Percentiles rank a stretch among this genome's conserved stretches.
Evolutionary conservation across 2,888 invertebrate species (phyloP).

Genomic region (Saturnia pavonia): DNA sequence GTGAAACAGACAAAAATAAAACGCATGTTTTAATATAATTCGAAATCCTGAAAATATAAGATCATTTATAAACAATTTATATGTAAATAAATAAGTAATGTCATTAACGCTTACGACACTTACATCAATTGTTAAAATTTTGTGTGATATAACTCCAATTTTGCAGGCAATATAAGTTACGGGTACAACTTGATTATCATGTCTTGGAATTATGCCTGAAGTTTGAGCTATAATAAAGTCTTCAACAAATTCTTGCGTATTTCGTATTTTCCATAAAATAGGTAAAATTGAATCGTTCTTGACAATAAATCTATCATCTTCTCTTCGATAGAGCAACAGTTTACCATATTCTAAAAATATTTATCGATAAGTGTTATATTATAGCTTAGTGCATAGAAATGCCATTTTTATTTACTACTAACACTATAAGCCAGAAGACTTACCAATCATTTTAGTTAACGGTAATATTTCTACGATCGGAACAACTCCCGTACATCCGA

Average conservation of each 20-base stretch:
- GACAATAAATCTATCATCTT: constrained; percentile 73
- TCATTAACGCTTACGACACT: constrained; percentile 25
- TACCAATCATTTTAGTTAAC: constrained; percentile 65
- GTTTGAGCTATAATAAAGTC: constrained; percentile 72
- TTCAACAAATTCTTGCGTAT: constrained; percentile 61
- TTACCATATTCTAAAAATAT: constrained; percentile 74
- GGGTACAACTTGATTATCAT: constrained; percentile 71
- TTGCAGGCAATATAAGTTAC: constrained; percentile 75
- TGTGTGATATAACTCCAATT: constrained; percentile 64
- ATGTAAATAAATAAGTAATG: background rate
- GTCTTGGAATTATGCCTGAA: constrained; percentile 65
- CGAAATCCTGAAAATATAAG: too few species aligned
- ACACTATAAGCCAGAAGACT: constrained; percentile 23
- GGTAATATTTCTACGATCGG: constrained; percentile 76
- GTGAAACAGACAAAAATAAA: too few species aligned
- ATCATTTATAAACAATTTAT: too few species aligned
- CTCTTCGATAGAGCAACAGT: constrained; percentile 74
- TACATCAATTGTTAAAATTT: constrained; percentile 70
- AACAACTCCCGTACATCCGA: constrained; percentile 76
- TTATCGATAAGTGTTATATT: too few species aligned
- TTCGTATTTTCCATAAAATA: constrained; percentile 79
- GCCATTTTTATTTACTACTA: background rate
- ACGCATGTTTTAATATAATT: too few species aligned
- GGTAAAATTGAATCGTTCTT: constrained; percentile 81
- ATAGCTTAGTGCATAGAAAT: background rate